These are phyloP conservation scores for Macaca nemestrina DNA, from an alignment of 2,113 vertebrate genomes.

Conservation along the genomic window DNA sequence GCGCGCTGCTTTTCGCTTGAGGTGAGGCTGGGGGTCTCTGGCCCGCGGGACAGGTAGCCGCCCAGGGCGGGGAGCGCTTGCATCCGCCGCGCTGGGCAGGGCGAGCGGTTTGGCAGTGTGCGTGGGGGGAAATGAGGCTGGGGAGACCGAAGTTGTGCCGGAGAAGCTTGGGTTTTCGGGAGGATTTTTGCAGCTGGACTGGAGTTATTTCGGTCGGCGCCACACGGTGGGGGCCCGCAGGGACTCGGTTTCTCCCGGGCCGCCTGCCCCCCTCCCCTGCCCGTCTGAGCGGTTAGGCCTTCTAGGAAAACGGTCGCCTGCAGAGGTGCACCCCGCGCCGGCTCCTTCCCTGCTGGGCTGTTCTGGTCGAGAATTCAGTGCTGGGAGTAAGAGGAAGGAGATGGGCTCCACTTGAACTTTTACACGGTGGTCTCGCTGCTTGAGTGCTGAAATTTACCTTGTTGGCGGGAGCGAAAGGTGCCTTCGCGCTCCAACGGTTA, in stretches of 20 bases:
- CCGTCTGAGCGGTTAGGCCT: background rate
- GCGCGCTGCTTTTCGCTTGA: conserved; percentile 27
- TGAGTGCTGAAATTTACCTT: background rate
- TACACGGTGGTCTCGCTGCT: background rate
- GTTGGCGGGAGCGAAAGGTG: background rate
- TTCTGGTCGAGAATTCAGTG: background rate
- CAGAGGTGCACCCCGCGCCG: background rate
- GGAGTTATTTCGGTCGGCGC: background rate
- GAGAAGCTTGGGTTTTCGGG: background rate
- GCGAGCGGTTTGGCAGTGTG: background rate
- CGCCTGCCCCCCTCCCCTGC: background rate
- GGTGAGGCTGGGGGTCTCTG: conserved; percentile 53
- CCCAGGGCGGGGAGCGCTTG: background rate
- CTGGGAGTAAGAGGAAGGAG: background rate
- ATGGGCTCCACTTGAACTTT: conserved; percentile 5
- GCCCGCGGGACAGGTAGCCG: background rate
- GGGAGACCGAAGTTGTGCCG: background rate
- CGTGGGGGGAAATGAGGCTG: background rate
- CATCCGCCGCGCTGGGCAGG: background rate
- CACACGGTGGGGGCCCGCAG: background rate
- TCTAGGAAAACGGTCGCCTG: background rate
- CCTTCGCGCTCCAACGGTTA: background rate
- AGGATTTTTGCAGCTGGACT: background rate
- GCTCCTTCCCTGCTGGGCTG: background rate
- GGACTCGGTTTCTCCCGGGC: background rate